A percentile compares a stretch with the other conserved stretches of the same genome.
Conservation (phyloP, 2,797 vertebrate species). For the Hipposideros larvatus region DNA sequence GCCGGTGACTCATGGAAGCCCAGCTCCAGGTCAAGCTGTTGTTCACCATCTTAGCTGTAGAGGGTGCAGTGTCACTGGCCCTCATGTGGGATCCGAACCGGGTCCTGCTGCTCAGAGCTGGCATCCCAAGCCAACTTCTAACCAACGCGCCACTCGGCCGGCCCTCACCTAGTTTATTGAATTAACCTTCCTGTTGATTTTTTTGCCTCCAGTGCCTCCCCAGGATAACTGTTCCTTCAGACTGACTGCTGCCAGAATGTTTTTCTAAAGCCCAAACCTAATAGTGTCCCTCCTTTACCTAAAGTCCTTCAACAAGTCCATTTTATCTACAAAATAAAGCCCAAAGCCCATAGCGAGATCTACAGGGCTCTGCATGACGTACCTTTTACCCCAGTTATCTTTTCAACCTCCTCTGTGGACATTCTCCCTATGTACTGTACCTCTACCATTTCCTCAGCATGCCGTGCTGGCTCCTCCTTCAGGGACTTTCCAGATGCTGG, state of each 20-base stretch:
- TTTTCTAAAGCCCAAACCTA: neutral
- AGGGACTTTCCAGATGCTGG: neutral
- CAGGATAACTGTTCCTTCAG: neutral
- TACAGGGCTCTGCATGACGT: neutral
- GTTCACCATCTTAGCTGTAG: too few species aligned
- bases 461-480: neutral
- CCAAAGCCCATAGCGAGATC: neutral
- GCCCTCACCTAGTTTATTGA: neutral
- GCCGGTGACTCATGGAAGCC: too few species aligned
- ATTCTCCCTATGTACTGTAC: neutral
- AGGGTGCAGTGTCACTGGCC: too few species aligned
- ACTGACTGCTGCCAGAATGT: neutral
- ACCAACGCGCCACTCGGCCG: too few species aligned
- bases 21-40: too few species aligned
- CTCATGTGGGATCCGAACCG: too few species aligned
- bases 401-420: neutral
- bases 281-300: neutral
- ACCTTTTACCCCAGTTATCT: neutral
- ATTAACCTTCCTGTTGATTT: neutral
- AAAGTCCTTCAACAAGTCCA: neutral
- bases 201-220: neutral
- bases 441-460: neutral
- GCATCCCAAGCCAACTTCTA: too few species aligned
- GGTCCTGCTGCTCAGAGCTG: too few species aligned
- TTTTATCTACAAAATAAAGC: conserved; percentile 23